Percentiles rank a stretch among this genome's conserved stretches.
These are phyloP conservation scores for Caiman crocodilus DNA, from an alignment of 2,797 vertebrate species.

Conservation along the genomic window DNA sequence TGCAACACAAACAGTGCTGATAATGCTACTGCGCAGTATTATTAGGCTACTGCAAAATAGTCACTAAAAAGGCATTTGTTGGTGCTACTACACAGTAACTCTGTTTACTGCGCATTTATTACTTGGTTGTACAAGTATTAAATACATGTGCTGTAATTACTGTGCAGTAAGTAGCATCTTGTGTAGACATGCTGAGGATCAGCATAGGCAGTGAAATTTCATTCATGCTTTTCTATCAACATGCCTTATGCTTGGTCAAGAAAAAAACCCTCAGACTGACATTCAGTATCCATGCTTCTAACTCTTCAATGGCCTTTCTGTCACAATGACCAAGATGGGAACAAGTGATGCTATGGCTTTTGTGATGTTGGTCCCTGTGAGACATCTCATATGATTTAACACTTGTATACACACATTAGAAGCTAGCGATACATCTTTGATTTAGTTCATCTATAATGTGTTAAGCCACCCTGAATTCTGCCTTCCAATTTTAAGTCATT, in stretches of 20 bases:
- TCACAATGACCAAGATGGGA: neutral
- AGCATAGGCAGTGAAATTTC: neutral
- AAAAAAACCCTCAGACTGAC: neutral
- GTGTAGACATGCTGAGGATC: neutral
- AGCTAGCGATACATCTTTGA: too few relatives aligned
- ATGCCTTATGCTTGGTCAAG: neutral
- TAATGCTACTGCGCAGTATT: too few relatives aligned
- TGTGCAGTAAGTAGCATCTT: neutral
- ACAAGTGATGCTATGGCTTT: neutral
- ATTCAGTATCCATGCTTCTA: neutral
- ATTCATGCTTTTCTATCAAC: neutral
- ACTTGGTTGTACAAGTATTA: fast-evolving
- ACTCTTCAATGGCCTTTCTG: neutral
- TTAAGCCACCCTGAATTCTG: too few relatives aligned
- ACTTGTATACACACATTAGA: neutral
- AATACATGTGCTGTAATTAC: neutral
- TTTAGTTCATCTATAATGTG: too few relatives aligned
- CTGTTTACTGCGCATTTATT: neutral
- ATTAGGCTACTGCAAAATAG: too few relatives aligned
- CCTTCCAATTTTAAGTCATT: neutral
- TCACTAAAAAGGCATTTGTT: too few relatives aligned
- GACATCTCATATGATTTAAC: neutral
- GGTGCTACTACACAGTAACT: neutral
- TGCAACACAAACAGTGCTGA: too few relatives aligned
- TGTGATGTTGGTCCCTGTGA: neutral